phyloP scores from a whole-genome alignment of 92 coral and sea anemone genomes.

The Muricea muricata region DNA sequence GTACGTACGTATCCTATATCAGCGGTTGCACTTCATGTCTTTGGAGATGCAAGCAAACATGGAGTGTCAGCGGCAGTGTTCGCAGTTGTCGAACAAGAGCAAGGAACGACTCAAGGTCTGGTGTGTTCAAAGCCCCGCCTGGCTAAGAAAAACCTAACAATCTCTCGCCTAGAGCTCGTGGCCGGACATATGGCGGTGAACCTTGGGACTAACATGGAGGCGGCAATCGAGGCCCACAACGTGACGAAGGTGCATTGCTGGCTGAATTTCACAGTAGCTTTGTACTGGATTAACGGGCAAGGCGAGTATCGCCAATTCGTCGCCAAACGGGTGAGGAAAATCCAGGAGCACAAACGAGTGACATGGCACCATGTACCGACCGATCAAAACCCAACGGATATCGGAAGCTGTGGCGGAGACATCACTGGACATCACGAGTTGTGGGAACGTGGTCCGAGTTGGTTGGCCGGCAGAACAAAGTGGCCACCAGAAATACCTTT shows the following conservation, averaged over 20 bases:
- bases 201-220: constrained; percentile 20
- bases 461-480: constrained; percentile 5
- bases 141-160: constrained; percentile 24
- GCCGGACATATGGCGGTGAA: constrained; percentile 40
- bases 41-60: constrained; percentile 40
- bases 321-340: constrained; percentile 20
- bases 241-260: too few species aligned
- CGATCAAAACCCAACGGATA: constrained; percentile 37
- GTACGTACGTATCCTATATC: constrained; percentile 32
- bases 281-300: too few species aligned
- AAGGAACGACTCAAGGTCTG: constrained; percentile 37
- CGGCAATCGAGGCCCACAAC: constrained; percentile 16
- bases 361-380: constrained; percentile 44
- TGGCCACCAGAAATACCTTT: background rate
- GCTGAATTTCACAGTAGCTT: constrained; percentile 28
- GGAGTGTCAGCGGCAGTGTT: constrained; percentile 47
- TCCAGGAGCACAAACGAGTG: too few species aligned
- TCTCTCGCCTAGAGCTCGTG: constrained; percentile 41
- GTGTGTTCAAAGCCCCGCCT: constrained; percentile 39
- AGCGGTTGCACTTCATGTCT: constrained; percentile 35
- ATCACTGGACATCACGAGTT: background rate
- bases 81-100: constrained; percentile 41
- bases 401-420: constrained; percentile 30
- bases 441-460: constrained; percentile 35
- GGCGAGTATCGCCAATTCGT: constrained; percentile 32